phyloP scores from a whole-genome alignment of 2,888 invertebrate species.

The Escarpia spicata region DNA sequence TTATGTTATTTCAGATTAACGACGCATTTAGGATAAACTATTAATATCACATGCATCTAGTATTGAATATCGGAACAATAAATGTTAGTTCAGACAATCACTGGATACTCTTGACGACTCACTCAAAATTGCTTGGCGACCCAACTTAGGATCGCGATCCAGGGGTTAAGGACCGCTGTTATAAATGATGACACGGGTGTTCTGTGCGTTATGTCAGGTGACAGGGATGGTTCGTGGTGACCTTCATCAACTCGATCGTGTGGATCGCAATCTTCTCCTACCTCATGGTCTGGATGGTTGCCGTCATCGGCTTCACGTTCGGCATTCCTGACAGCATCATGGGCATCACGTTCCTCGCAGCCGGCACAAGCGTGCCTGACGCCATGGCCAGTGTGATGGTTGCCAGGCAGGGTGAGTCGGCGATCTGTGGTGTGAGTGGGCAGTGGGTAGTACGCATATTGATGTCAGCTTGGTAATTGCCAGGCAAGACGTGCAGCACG shows the following conservation, averaged over 20 bases:
- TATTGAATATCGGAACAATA: too few species aligned
- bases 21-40: too few species aligned
- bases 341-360: conserved; percentile 93
- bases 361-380: conserved; percentile 78
- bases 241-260: conserved; percentile 74
- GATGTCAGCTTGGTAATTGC: background rate
- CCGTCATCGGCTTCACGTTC: conserved; percentile 82
- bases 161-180: too few species aligned
- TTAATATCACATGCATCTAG: too few species aligned
- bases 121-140: too few species aligned
- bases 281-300: conserved; percentile 57
- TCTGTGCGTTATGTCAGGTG: conserved; percentile 66
- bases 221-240: conserved; percentile 88
- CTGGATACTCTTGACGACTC: too few species aligned
- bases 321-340: conserved; percentile 93
- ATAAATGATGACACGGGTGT: background rate
- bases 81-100: too few species aligned
- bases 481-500: background rate
- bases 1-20: too few species aligned
- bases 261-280: conserved; percentile 58
- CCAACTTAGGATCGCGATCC: too few species aligned
- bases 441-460: background rate
- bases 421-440: background rate
- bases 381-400: conserved; percentile 59
- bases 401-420: conserved; percentile 51